Percentiles rank a stretch among this genome's conserved stretches.
Evolutionary conservation across 2,113 vertebrate genomes (phyloP).

Genomic region (Andinoacara biseriatus): DNA sequence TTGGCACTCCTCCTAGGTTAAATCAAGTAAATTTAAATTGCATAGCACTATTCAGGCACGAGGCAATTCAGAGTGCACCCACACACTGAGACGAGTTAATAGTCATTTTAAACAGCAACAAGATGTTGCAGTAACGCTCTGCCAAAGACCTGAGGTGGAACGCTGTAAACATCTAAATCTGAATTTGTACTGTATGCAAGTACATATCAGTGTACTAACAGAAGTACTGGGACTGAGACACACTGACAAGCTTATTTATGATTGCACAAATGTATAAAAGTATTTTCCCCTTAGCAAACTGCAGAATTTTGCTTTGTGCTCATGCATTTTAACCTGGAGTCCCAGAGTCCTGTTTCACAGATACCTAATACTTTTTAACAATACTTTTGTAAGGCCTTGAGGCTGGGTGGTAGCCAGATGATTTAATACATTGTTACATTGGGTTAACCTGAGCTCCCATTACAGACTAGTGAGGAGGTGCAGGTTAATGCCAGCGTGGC

Average conservation of each 20-base stretch:
- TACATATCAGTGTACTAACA: not conserved
- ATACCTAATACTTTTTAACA: not conserved
- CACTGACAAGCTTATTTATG: not conserved
- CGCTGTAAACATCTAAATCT: too few relatives aligned
- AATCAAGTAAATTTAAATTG: not conserved
- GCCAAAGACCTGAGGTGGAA: not conserved
- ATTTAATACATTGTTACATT: too few relatives aligned
- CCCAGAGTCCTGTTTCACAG: not conserved
- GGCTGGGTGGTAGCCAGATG: too few relatives aligned
- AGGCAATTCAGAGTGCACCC: too few relatives aligned
- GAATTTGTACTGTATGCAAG: too few relatives aligned
- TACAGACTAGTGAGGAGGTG: too few relatives aligned
- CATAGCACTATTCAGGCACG: too few relatives aligned
- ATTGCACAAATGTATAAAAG: not conserved
- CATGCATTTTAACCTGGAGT: not conserved
- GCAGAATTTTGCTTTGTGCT: not conserved
- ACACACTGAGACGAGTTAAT: too few relatives aligned
- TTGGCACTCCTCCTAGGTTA: accelerated
- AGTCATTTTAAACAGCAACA: too few relatives aligned
- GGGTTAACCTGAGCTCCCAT: too few relatives aligned
- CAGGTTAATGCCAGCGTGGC: too few relatives aligned
- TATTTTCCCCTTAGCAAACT: not conserved
- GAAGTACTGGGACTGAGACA: not conserved
- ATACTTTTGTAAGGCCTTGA: not conserved
- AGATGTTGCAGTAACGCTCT: not conserved